These are phyloP conservation scores for Apamea epomidion DNA, from an alignment of 2,888 invertebrate species.

Conservation along the genomic window DNA sequence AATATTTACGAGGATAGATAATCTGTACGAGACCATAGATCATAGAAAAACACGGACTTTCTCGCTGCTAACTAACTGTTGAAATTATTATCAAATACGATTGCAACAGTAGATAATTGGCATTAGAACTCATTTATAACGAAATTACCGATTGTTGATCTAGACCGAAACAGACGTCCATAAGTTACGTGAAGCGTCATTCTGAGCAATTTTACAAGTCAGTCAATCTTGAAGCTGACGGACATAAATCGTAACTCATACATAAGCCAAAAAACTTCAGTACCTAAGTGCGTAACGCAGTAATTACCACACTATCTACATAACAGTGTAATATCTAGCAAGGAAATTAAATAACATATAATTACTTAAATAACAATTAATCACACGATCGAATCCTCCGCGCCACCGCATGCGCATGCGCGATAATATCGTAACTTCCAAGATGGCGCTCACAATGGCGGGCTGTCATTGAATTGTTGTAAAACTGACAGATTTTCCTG, in stretches of 20 bases:
- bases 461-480: constrained; percentile 58
- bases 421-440: constrained; percentile 54
- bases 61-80: not conserved
- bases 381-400: constrained; percentile 60
- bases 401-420: constrained; percentile 53
- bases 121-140: not conserved
- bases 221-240: constrained; percentile 38
- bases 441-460: constrained; percentile 57
- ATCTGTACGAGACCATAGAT: not conserved
- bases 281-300: constrained; percentile 38
- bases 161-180: not conserved
- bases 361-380: constrained; percentile 51
- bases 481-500: constrained; percentile 59
- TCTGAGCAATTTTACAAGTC: constrained; percentile 27
- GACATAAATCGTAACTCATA: constrained; percentile 33
- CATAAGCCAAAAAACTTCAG: constrained; percentile 30
- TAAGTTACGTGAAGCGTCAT: constrained; percentile 11
- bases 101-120: not conserved
- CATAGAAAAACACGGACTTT: not conserved
- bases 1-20: constrained; percentile 6
- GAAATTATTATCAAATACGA: not conserved
- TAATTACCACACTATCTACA: constrained; percentile 33
- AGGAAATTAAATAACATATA: constrained; percentile 61
- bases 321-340: constrained; percentile 46
- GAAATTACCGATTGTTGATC: constrained; percentile 1